A percentile compares a stretch with the other conserved stretches of the same genome.
Conservation (phyloP, 2,797 vertebrate species). For the Chloroceryle amazona region DNA sequence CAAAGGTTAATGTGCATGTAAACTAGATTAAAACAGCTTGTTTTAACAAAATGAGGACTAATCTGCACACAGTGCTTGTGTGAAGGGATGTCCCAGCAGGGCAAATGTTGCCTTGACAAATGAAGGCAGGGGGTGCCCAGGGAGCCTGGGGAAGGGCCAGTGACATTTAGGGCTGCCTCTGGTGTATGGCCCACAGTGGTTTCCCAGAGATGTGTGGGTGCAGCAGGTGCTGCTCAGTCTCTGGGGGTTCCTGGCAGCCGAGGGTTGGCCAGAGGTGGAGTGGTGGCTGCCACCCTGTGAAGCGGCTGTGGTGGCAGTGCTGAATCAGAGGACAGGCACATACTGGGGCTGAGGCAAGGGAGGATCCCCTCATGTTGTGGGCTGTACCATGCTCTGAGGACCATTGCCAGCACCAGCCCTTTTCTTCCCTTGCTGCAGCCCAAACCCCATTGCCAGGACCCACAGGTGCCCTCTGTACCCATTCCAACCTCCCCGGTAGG, state of each 20-base stretch:
- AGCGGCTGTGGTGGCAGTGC: neutral
- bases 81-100: neutral
- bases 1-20: neutral
- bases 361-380: accelerated
- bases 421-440: neutral
- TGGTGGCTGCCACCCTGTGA: accelerated
- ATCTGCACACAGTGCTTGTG: neutral
- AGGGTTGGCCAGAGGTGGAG: neutral
- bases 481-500: accelerated
- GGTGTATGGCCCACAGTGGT: accelerated
- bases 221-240: accelerated
- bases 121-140: neutral
- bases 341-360: neutral
- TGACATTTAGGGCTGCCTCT: neutral
- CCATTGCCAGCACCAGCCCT: accelerated
- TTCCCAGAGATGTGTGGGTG: neutral
- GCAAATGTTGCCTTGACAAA: neutral
- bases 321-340: accelerated
- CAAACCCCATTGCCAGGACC: accelerated
- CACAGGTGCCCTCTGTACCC: neutral
- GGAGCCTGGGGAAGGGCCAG: neutral
- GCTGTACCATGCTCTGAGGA: neutral
- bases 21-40: neutral
- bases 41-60: neutral
- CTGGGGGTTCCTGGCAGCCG: neutral